Conservation (phyloP, 2,113 vertebrate species). For the Oreotrochilus melanogaster region DNA sequence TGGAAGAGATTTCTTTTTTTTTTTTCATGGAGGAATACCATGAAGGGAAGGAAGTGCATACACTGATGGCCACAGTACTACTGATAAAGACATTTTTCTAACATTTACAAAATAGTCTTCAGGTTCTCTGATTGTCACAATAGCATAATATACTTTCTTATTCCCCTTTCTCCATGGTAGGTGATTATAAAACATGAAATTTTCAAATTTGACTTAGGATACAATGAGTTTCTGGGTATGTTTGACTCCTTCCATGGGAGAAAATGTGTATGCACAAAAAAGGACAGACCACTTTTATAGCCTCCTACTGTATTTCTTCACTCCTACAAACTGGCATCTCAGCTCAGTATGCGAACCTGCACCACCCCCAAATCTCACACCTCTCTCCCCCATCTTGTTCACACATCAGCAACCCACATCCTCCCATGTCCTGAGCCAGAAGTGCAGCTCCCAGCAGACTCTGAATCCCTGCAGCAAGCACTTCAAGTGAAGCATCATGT, state of each 20-base stretch:
- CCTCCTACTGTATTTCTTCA: neutral
- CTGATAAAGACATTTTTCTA: neutral
- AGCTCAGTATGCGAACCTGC: neutral
- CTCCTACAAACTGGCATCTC: neutral
- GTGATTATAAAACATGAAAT: neutral
- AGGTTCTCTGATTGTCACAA: neutral
- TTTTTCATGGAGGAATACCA: too few species aligned
- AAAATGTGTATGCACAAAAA: neutral
- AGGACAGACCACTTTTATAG: neutral
- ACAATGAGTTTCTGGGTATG: neutral
- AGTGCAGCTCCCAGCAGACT: neutral
- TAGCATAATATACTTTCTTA: neutral
- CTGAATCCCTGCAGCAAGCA: neutral
- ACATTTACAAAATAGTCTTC: neutral
- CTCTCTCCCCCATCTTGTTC: neutral
- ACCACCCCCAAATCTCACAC: neutral
- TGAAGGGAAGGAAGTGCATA: neutral
- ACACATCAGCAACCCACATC: constrained; percentile 10
- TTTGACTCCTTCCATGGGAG: neutral
- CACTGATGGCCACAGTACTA: neutral
- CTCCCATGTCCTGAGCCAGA: neutral
- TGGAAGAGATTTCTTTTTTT: neutral
- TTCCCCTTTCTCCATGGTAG: neutral
- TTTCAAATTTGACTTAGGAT: neutral
- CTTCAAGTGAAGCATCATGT: neutral